These are phyloP conservation scores for Netelia inedita DNA, from an alignment of 2,888 invertebrate genomes.

Conservation along the genomic window DNA sequence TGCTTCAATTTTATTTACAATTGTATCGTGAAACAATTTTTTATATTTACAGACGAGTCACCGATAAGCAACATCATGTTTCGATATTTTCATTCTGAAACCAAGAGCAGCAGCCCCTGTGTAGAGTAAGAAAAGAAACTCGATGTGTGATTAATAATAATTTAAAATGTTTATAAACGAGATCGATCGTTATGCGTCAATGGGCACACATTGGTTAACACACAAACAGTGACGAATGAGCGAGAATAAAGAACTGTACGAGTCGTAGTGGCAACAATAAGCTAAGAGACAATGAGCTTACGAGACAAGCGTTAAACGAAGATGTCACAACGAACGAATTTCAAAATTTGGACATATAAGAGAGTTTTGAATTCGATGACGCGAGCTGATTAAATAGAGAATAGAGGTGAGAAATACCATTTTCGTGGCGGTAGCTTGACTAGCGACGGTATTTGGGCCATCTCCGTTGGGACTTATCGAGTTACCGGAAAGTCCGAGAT, in stretches of 20 bases:
- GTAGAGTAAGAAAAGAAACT: neutral
- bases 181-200: slow-evolving; percentile 1
- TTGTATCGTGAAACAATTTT: slow-evolving; percentile 53
- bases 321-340: slow-evolving; percentile 59
- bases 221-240: slow-evolving; percentile 27
- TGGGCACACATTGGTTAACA: slow-evolving; percentile 28
- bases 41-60: slow-evolving; percentile 46
- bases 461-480: slow-evolving; percentile 76
- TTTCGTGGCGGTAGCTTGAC: slow-evolving; percentile 77
- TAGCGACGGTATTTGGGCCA: slow-evolving; percentile 70
- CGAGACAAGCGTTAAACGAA: slow-evolving; percentile 72
- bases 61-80: slow-evolving; percentile 66
- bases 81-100: slow-evolving; percentile 69
- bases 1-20: slow-evolving; percentile 63
- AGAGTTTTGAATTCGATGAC: slow-evolving; percentile 17
- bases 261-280: slow-evolving; percentile 17
- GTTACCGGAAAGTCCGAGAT: slow-evolving; percentile 82
- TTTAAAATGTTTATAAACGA: neutral
- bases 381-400: slow-evolving; percentile 34
- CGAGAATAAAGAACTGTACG: slow-evolving; percentile 8
- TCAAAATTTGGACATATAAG: slow-evolving; percentile 30
- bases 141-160: slow-evolving; percentile 11
- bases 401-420: slow-evolving; percentile 79
- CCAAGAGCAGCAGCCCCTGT: slow-evolving; percentile 21
- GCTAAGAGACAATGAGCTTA: slow-evolving; percentile 36